A percentile compares a stretch with the other conserved stretches of the same genome.
Conservation (phyloP, 2,888 invertebrate genomes). For the Mythimna albipuncta region DNA sequence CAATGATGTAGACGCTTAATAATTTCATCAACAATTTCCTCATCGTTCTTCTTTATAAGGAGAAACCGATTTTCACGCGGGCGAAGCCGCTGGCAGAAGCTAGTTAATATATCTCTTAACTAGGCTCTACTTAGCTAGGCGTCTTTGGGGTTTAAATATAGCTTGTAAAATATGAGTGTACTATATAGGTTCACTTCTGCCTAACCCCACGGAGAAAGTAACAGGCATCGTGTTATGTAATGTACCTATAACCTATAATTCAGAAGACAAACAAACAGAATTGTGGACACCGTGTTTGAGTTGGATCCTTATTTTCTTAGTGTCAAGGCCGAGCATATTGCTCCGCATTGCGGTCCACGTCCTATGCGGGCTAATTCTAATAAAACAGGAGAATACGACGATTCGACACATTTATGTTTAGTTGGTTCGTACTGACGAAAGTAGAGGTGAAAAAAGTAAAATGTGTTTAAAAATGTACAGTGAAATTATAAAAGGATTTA, state of each 20-base stretch:
- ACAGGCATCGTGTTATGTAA: not conserved
- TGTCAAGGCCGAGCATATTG: constrained; percentile 53
- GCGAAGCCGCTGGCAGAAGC: too few relatives aligned
- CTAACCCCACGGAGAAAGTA: too few relatives aligned
- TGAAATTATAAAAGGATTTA: too few relatives aligned
- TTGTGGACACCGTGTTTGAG: constrained; percentile 25
- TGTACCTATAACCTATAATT: constrained; percentile 9
- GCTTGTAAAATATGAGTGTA: not conserved
- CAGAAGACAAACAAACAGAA: constrained; percentile 29
- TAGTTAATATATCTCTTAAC: too few relatives aligned
- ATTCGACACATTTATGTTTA: constrained; percentile 20
- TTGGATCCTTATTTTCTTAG: constrained; percentile 46
- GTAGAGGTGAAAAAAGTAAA: not conserved
- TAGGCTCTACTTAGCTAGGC: too few relatives aligned
- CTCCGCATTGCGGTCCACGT: constrained; percentile 58
- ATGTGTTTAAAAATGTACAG: too few relatives aligned
- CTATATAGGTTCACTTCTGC: not conserved
- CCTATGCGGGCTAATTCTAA: constrained; percentile 40
- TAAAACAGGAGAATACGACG: constrained; percentile 43
- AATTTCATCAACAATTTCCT: too few relatives aligned
- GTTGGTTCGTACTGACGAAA: constrained; percentile 4
- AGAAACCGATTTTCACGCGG: too few relatives aligned
- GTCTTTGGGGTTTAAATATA: too few relatives aligned
- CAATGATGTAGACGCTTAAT: too few relatives aligned
- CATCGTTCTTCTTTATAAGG: too few relatives aligned